Conservation (phyloP, 1,140 invertebrate species). For the Agrypnia vestita region DNA sequence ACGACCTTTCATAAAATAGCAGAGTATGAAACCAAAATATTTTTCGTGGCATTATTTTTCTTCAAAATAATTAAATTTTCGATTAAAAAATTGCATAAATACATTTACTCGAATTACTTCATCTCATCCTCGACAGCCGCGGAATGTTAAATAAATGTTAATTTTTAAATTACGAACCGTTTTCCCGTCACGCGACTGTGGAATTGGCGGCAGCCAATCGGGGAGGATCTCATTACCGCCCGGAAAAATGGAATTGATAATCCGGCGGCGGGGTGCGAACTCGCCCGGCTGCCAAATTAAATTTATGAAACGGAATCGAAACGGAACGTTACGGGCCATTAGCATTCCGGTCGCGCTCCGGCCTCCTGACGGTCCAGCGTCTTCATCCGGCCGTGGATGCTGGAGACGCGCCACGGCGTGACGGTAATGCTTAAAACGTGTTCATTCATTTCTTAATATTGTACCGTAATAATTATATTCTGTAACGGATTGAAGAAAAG, state of each 20-base stretch:
- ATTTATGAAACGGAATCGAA: constrained; percentile 24
- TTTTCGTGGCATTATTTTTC: too few relatives aligned
- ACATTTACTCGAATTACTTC: background rate
- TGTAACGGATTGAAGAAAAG: too few relatives aligned
- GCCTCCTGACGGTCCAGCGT: too few relatives aligned
- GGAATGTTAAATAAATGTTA: constrained; percentile 25
- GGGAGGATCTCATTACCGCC: background rate
- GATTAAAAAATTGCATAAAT: constrained; percentile 13
- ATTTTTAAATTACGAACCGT: constrained; percentile 28
- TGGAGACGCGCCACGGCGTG: background rate
- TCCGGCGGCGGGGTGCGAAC: background rate
- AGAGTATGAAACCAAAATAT: too few relatives aligned
- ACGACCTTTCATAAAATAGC: too few relatives aligned
- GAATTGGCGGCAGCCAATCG: constrained; percentile 18
- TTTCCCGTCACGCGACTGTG: constrained; percentile 6
- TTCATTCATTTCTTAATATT: background rate
- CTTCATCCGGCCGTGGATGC: background rate
- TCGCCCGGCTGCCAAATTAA: constrained; percentile 1
- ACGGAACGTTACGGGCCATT: background rate
- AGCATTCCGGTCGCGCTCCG: constrained; percentile 17
- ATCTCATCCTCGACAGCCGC: background rate
- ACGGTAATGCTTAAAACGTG: constrained; percentile 6
- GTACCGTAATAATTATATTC: too few relatives aligned
- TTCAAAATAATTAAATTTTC: too few relatives aligned
- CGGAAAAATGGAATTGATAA: constrained; percentile 22